Conservation (phyloP, 2,113 vertebrate genomes). For the Crotalus horridus region DNA sequence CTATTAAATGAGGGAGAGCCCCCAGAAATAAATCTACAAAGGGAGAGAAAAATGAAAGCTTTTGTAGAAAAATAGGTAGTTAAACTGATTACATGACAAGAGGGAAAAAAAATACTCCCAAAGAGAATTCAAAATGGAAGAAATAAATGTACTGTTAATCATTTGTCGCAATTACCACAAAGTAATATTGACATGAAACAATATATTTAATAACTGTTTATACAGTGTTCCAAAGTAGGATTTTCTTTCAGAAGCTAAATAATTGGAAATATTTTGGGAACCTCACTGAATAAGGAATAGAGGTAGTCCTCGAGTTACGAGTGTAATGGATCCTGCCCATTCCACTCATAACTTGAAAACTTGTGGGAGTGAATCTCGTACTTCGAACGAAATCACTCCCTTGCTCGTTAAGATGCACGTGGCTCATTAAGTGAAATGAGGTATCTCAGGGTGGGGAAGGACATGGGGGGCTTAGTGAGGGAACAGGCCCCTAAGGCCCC, state of each 20-base stretch:
- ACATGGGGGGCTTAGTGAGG: no score
- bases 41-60: neutral
- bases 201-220: neutral
- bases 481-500: no score
- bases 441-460: no score
- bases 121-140: neutral
- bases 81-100: neutral
- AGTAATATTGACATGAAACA: neutral
- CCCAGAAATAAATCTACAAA: neutral
- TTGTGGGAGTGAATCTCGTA: no score
- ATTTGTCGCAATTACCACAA: neutral
- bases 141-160: neutral
- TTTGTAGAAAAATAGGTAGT: conserved; percentile 3
- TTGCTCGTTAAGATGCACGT: no score
- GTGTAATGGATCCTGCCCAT: no score
- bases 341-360: no score
- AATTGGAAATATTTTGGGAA: neutral
- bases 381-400: no score
- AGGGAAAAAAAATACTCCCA: neutral
- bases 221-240: neutral
- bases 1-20: neutral
- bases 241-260: neutral
- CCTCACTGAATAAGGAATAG: no score
- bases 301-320: no score
- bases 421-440: no score